phyloP scores from a whole-genome alignment of 2,113 vertebrate species.

The Salvelinus fontinalis region DNA sequence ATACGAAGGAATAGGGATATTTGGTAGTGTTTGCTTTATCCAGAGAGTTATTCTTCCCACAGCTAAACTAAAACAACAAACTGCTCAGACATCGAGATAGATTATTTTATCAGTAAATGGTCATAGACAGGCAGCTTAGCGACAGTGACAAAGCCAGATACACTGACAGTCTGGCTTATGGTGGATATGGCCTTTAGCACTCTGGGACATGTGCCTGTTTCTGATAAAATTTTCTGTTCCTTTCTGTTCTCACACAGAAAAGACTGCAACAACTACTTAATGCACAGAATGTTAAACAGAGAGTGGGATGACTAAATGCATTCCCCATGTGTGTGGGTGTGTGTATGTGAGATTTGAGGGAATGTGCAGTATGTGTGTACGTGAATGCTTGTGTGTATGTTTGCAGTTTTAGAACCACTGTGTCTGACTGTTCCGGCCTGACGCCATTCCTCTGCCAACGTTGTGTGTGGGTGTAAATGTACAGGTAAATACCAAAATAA shows the following conservation, averaged over 20 bases:
- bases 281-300: constrained; percentile 15
- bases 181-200: neutral
- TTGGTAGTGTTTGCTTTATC: neutral
- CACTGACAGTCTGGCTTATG: neutral
- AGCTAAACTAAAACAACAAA: neutral
- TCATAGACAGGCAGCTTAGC: constrained; percentile 4
- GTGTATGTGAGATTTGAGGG: constrained; percentile 30
- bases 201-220: neutral
- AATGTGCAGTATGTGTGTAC: constrained; percentile 34
- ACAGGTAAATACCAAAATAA: too few relatives aligned
- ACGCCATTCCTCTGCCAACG: constrained; percentile 40
- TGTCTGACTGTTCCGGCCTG: neutral
- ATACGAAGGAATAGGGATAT: neutral
- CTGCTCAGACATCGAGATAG: neutral
- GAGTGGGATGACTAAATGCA: constrained; percentile 36
- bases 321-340: constrained; percentile 47
- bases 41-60: neutral
- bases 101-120: constrained; percentile 7
- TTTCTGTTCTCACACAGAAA: constrained; percentile 6
- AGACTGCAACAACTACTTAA: constrained; percentile 25
- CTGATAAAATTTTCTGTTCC: constrained; percentile 2
- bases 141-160: neutral
- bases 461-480: constrained; percentile 47
- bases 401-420: neutral
- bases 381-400: constrained; percentile 12